Conservation (phyloP, 2,113 vertebrate species). For the Aspidoscelis tigris region DNA sequence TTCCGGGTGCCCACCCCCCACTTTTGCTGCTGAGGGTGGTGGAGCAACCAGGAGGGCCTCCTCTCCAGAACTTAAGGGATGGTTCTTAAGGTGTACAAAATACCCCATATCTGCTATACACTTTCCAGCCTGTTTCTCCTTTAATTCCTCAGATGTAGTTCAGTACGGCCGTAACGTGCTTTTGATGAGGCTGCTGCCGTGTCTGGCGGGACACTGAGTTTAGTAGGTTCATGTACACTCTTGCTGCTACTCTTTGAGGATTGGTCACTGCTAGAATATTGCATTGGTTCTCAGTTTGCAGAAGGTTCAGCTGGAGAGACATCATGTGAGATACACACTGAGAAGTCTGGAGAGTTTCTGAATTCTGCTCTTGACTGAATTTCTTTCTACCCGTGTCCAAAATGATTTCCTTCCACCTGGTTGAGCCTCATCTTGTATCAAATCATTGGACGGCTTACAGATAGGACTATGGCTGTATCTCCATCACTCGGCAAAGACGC, state of each 20-base stretch:
- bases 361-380: not conserved
- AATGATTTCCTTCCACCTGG: not conserved
- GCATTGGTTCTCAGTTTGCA: not conserved
- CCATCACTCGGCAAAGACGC: too few species aligned
- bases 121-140: not conserved
- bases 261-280: not conserved
- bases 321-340: not conserved
- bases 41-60: too few species aligned
- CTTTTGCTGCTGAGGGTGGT: too few species aligned
- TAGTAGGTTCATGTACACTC: not conserved
- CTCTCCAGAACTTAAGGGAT: too few species aligned
- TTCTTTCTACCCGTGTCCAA: not conserved
- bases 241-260: not conserved
- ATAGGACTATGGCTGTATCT: too few species aligned
- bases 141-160: not conserved
- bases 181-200: not conserved
- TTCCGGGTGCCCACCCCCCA: too few species aligned
- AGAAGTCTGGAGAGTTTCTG: not conserved
- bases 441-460: too few species aligned
- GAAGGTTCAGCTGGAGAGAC: not conserved
- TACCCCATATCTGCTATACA: slow-evolving; percentile 32
- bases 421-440: too few species aligned
- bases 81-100: not conserved
- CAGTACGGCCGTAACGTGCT: not conserved
- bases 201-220: not conserved